These are phyloP conservation scores for Amblyopsis rosae DNA, from an alignment of 2,113 vertebrate species.

Conservation along the genomic window DNA sequence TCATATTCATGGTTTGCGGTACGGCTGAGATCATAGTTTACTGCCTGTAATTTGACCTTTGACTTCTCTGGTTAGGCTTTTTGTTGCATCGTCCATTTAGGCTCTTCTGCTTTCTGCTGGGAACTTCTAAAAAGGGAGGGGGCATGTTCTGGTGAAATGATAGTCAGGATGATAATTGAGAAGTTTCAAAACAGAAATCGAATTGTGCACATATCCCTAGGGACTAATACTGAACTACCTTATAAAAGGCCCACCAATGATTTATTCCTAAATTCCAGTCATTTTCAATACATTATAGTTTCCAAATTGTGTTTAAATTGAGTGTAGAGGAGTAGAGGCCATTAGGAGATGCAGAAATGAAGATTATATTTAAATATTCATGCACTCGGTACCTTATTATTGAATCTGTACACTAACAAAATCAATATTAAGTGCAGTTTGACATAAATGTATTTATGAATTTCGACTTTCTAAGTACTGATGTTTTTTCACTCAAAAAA, in stretches of 20 bases:
- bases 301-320: slow-evolving; percentile 99
- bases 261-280: slow-evolving; percentile 99
- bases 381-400: slow-evolving; percentile 99
- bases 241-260: slow-evolving; percentile 98
- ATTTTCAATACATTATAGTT: slow-evolving; percentile 99
- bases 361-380: slow-evolving; percentile 99
- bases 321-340: slow-evolving; percentile 99
- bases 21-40: slow-evolving; percentile 79
- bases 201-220: slow-evolving; percentile 91
- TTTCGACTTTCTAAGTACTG: slow-evolving; percentile 99
- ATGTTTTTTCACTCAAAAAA: slow-evolving; percentile 99
- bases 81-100: slow-evolving; percentile 84
- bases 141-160: slow-evolving; percentile 94
- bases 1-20: slow-evolving; percentile 46
- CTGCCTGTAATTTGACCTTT: slow-evolving; percentile 86
- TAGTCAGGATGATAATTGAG: slow-evolving; percentile 95
- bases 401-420: slow-evolving; percentile 99
- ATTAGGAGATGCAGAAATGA: slow-evolving; percentile 99
- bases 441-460: slow-evolving; percentile 99
- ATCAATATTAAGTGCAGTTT: slow-evolving; percentile 99
- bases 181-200: slow-evolving; percentile 99
- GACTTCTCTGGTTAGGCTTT: slow-evolving; percentile 83
- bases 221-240: slow-evolving; percentile 93
- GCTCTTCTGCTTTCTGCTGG: slow-evolving; percentile 79
- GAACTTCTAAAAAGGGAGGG: slow-evolving; percentile 75